phyloP scores from a whole-genome alignment of 2,113 vertebrate genomes.

The Plecturocebus donacophilus region DNA sequence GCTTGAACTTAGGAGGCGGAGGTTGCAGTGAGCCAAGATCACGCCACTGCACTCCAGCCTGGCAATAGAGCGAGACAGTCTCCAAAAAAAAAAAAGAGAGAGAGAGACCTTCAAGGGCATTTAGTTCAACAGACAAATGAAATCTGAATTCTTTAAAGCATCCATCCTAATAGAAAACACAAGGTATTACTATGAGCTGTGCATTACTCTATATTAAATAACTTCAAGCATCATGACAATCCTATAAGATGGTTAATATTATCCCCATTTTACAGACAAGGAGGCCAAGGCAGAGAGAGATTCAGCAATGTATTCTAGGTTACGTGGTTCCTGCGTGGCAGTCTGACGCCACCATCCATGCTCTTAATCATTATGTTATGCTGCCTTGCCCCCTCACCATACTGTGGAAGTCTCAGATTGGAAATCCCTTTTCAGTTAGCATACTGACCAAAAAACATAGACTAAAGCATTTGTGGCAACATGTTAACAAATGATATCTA shows the following conservation, averaged over 20 bases:
- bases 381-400: neutral
- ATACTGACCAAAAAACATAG: neutral
- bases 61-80: no score
- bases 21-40: no score
- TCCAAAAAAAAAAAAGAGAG: no score
- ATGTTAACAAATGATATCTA: neutral
- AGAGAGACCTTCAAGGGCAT: neutral
- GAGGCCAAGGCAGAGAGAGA: neutral
- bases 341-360: neutral
- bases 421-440: neutral
- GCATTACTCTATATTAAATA: neutral
- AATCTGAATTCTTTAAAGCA: constrained; percentile 4
- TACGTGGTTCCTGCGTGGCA: neutral
- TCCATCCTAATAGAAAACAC: neutral
- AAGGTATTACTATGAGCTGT: neutral
- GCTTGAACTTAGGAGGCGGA: accelerated
- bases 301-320: neutral
- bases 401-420: neutral
- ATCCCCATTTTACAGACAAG: neutral
- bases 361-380: neutral
- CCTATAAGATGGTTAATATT: neutral
- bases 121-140: neutral
- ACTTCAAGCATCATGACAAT: neutral
- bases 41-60: no score
- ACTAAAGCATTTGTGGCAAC: neutral